Base-by-base conservation (phyloP, 2,113 vertebrate genomes). In the Danionella cerebrum region DNA sequence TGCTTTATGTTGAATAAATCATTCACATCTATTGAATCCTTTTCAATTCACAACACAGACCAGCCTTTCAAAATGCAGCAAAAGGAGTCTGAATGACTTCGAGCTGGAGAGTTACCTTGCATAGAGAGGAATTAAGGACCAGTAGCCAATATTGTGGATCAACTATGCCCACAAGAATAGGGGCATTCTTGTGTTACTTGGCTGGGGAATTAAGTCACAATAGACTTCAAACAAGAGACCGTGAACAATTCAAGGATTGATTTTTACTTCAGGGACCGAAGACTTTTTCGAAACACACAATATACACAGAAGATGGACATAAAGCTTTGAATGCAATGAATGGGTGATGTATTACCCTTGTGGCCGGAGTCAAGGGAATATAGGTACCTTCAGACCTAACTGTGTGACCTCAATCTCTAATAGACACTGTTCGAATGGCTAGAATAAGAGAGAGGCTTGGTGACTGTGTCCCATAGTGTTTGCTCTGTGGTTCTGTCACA, bases 141-240 rank as follows among this genome's bases (percentile, higher is more conserved):
- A 88, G 88, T 88, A 84, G 87, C 85, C 87, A 89, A 88, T 87
- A 88, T 86, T 88, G 85, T 85, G 87, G 87, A 85, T 89, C 84
- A 87, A 84, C 85, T 88, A 81, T 82, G 76, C 70, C 4, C 71
- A 67, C 77, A 82, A 88, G 78, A 89, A 88, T 87, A 82, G 84
- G 77, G 45, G 74, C 79, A 85, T 89, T 89, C 83, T 88, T 87
- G 80, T 80, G 84, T 85, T 88, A 89, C 87, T 84, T 87, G 82
- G 84, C 84, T 72, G 68, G 84, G 87, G 87, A 89, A 88, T 85
- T 84, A 75, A 76, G 74, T 75, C 85, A 88, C 87, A 89, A 89
- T 85, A 81, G 87, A 83, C 83, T 83, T 88, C 84, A 85, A 83
- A 89, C 86, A 87, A 90, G 84, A 77, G 83, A 79, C 80, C 74